phyloP scores from a whole-genome alignment of 2,113 vertebrate species.

The Balaenoptera acutorostrata region DNA sequence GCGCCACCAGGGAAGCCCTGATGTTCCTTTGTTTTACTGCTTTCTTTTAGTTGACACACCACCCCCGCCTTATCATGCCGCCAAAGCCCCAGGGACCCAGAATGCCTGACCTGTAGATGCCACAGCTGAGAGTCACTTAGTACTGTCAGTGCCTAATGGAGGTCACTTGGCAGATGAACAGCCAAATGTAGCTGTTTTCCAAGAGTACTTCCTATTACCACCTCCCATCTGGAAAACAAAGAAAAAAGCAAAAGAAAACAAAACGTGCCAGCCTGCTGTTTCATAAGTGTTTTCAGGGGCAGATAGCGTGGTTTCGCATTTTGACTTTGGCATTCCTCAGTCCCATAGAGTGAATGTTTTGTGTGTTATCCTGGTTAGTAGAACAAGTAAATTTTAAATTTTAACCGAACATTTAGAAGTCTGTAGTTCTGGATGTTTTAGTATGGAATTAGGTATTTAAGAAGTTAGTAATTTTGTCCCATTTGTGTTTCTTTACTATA shows the following conservation, averaged over 20 bases:
- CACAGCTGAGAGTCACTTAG: slow-evolving; percentile 82
- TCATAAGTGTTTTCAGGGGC: background rate
- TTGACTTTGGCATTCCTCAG: background rate
- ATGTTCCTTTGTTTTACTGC: slow-evolving; percentile 36
- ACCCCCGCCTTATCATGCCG: slow-evolving; percentile 87
- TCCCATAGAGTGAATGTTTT: background rate
- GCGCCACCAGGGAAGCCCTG: too few species aligned
- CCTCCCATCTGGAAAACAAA: background rate
- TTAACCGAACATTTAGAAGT: background rate
- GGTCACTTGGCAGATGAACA: slow-evolving; percentile 80
- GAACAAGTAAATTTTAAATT: background rate
- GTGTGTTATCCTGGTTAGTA: slow-evolving; percentile 40
- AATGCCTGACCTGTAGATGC: slow-evolving; percentile 85
- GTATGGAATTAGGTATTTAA: background rate
- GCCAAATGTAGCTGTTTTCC: background rate
- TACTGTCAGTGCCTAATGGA: slow-evolving; percentile 86
- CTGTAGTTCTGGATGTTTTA: background rate
- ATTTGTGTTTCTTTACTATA: background rate
- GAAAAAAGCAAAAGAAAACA: background rate
- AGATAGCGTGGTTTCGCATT: background rate
- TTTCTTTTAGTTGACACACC: slow-evolving; percentile 85
- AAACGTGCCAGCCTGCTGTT: background rate
- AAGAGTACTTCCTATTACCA: background rate
- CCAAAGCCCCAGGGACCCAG: slow-evolving; percentile 84
- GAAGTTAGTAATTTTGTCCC: background rate